Base-by-base conservation (phyloP, 2,113 vertebrate species). In the Falco punctatus region DNA sequence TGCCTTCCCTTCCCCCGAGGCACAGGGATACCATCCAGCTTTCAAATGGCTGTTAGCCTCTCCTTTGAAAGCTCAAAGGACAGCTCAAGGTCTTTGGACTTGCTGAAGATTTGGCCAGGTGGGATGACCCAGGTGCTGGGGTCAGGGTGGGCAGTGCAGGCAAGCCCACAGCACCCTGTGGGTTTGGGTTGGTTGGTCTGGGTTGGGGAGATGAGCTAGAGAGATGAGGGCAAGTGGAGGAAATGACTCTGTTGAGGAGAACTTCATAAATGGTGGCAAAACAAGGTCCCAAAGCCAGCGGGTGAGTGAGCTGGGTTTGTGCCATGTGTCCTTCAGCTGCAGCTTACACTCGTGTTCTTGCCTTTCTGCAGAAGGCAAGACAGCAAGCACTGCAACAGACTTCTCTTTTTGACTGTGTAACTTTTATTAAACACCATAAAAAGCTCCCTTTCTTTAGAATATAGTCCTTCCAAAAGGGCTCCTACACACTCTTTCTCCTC, bases 31-130 rank as follows among this genome's bases (percentile, higher is more conserved):
- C 35, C 35, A 44, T 3, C 18, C 51, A 40, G 42, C 59, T 49
- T 32, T 51, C n/a, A 48, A 40, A 61, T 7, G 0, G 0, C 48
- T 55, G 4, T 54, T 55, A 57, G 20, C 2, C 2, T 67, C 49
- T 61, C 35, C 65, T 49, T 65, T 23, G 14, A 15, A 70, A n/a
- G 5, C 35, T 44, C 62, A 35, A n/a, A n/a, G 66, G 55, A 14
- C 19, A 27, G 35, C 27, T 74, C 52, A 20, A 26, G 12, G 28
- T 14, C 42, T 55, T 67, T 11, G 57, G 61, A 12, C 24, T 21
- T 30, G 42, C 48, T 75, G 59, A 58, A 73, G 81, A 1, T 71
- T 10, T 35, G 70, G 28, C 11, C 5, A 0, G 0, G 1, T 11
- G 23, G 51, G 44, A 54, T 65, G 35, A 84, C 9, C 26, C 13